Base-by-base conservation (phyloP, 2,797 vertebrate species). In the Phrynocephalus forsythii region DNA sequence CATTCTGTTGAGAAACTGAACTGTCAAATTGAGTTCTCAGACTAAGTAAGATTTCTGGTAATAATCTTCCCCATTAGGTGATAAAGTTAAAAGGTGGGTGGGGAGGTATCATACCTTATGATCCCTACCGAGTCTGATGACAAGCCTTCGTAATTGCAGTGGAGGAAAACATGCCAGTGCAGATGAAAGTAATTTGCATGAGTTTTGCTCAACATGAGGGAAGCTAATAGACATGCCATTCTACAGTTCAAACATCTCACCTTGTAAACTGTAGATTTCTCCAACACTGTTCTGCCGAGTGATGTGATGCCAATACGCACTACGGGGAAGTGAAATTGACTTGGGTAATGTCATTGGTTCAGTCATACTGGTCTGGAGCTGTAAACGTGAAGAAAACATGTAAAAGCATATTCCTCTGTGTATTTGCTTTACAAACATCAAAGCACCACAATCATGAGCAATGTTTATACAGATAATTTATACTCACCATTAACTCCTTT, bases 251-350 rank as follows among this genome's bases (percentile, higher is more conserved):
- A 84, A 56, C 11, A 75, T 95, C 96, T 97, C 98, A 97, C 99
- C 98, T 98, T 99, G 98, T 97, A 98, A 98, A 96, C 97, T 98
- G 98, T 98, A 99, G 97, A 99, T 98, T 95, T 99, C 98, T 93
- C 98, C 98, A 92, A 99, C 97, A 83, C 99, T 99, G 97, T 97
- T 98, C 96, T 99, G 99, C 90, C 98, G 98, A 11, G 98, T 99
- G 96, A 99, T 99, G 93, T 99, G 99, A 94, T 99, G 99, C 99
- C 99, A 99, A 95, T 99, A 99, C 0, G 98, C 98, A 26, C 99
- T 99, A 38, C 99, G 98, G 86, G 99, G 99, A 92, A 99, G 98
- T 66, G 99, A 99, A 95, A 99, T 98, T 63, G 99, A 99, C 96
- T 99, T 99, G 92, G 98, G 98, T 93, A 99, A 96, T 48, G 96